A percentile compares a stretch with the other conserved stretches of the same genome.
These are phyloP conservation scores for Drosophila lacicola DNA, from an alignment of 2,888 invertebrate species.

Conservation along the genomic window DNA sequence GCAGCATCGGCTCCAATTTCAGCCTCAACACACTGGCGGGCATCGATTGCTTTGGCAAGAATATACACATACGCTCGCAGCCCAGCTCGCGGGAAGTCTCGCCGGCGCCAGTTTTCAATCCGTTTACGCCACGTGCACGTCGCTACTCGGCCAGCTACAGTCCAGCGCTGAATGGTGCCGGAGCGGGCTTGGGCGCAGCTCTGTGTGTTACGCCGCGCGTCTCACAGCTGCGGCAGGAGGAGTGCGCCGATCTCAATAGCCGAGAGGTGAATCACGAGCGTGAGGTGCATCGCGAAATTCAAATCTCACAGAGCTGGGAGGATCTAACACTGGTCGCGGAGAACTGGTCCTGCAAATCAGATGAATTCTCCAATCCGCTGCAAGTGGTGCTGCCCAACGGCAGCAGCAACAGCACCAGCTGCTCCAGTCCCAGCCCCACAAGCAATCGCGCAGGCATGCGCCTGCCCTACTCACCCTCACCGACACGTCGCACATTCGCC, in stretches of 20 bases:
- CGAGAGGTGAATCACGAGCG: constrained; percentile 96
- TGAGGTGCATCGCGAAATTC: constrained; percentile 95
- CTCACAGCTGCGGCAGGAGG: constrained; percentile 94
- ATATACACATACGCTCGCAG: constrained; percentile 83
- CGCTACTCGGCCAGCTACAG: constrained; percentile 96
- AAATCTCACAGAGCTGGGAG: constrained; percentile 97
- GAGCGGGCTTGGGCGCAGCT: constrained; percentile 70
- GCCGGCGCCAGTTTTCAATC: constrained; percentile 90
- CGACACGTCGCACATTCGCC: constrained; percentile 92
- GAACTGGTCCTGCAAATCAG: constrained; percentile 87
- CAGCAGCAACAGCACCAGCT: constrained; percentile 84
- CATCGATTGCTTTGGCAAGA: constrained; percentile 73
- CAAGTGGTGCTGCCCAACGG: constrained; percentile 86
- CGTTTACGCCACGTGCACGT: constrained; percentile 90
- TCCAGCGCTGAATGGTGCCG: constrained; percentile 71
- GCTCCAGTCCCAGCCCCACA: constrained; percentile 88
- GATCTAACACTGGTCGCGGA: constrained; percentile 92
- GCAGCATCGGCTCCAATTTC: constrained; percentile 19
- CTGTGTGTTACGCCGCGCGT: constrained; percentile 92
- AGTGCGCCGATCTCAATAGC: constrained; percentile 92
- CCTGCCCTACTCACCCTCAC: constrained; percentile 90
- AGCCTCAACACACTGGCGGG: constrained; percentile 16
- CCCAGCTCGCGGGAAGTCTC: constrained; percentile 88
- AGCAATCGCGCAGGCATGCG: constrained; percentile 83
- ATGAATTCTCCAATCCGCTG: constrained; percentile 84